Evolutionary conservation across 1,140 invertebrate species (phyloP).

Genomic region (Sarcophaga bullata): DNA sequence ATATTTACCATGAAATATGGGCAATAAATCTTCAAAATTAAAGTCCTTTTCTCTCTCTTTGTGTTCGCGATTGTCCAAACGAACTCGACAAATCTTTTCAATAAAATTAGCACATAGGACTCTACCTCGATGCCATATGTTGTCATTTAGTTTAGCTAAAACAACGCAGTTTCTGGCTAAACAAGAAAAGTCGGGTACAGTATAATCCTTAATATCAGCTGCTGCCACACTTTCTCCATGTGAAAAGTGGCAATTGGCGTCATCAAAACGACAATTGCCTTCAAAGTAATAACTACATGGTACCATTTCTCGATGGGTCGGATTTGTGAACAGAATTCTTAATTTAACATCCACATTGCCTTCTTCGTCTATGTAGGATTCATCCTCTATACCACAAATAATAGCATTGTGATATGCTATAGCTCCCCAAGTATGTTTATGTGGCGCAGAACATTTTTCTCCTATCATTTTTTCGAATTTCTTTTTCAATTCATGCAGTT

Average conservation of each 20-base stretch:
- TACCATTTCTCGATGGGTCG: slow-evolving; percentile 85
- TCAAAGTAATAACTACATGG: slow-evolving; percentile 88
- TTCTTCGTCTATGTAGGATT: slow-evolving; percentile 64
- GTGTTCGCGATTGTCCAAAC: slow-evolving; percentile 72
- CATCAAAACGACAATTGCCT: slow-evolving; percentile 83
- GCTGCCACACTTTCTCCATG: slow-evolving; percentile 82
- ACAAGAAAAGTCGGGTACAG: slow-evolving; percentile 77
- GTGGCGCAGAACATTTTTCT: slow-evolving; percentile 83
- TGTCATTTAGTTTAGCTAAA: slow-evolving; percentile 77
- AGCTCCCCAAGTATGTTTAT: slow-evolving; percentile 78
- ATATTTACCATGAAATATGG: slow-evolving; percentile 68
- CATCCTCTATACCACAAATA: slow-evolving; percentile 73
- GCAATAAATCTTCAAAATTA: slow-evolving; percentile 74
- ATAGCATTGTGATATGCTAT: slow-evolving; percentile 83
- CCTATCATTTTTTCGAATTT: slow-evolving; percentile 76
- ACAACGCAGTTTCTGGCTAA: slow-evolving; percentile 75
- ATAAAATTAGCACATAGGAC: slow-evolving; percentile 73
- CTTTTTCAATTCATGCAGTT: slow-evolving; percentile 67
- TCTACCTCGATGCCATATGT: slow-evolving; percentile 82
- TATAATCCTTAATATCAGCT: slow-evolving; percentile 81
- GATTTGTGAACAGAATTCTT: slow-evolving; percentile 86
- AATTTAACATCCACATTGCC: slow-evolving; percentile 76
- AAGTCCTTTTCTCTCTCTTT: slow-evolving; percentile 69
- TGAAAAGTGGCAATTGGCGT: slow-evolving; percentile 85
- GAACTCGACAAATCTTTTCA: slow-evolving; percentile 71